Conservation (phyloP, 92 coral and sea anemone genomes). For the Nematostella vectensis region DNA sequence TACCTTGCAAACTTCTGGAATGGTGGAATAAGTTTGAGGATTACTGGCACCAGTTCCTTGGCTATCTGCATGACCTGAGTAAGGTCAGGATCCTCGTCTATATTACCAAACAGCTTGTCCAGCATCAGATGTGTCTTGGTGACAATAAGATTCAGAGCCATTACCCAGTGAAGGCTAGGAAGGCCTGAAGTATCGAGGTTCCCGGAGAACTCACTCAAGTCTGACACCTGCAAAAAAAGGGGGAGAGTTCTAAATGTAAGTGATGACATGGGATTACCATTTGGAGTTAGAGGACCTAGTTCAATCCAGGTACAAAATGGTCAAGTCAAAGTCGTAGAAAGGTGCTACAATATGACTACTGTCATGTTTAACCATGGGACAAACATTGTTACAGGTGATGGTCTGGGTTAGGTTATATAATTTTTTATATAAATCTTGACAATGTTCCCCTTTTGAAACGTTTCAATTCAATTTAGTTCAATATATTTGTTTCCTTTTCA, state of each 20-base stretch:
- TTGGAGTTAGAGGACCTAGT: no score
- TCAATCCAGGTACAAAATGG: no score
- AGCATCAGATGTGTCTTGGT: constrained; percentile 63
- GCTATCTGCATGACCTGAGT: constrained; percentile 61
- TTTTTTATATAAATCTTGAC: no score
- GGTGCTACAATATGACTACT: no score
- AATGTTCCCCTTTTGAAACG: no score
- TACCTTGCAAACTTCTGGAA: constrained; percentile 91
- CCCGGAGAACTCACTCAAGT: constrained; percentile 31
- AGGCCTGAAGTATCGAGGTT: constrained; percentile 63
- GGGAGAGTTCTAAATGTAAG: not conserved
- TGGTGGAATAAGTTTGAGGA: constrained; percentile 55
- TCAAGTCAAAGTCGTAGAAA: no score
- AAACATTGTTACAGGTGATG: no score
- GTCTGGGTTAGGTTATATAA: no score
- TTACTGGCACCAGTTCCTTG: constrained; percentile 54
- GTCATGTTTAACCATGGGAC: no score
- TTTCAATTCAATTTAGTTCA: no score
- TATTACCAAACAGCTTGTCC: constrained; percentile 57
- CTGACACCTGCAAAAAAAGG: constrained; percentile 30
- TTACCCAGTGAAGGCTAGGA: constrained; percentile 66
- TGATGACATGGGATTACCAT: no score
- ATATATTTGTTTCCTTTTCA: no score
- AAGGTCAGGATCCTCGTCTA: constrained; percentile 69
- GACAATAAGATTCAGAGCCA: constrained; percentile 67